Base-by-base conservation (phyloP, 2,888 invertebrate species). In the Altica lythri region DNA sequence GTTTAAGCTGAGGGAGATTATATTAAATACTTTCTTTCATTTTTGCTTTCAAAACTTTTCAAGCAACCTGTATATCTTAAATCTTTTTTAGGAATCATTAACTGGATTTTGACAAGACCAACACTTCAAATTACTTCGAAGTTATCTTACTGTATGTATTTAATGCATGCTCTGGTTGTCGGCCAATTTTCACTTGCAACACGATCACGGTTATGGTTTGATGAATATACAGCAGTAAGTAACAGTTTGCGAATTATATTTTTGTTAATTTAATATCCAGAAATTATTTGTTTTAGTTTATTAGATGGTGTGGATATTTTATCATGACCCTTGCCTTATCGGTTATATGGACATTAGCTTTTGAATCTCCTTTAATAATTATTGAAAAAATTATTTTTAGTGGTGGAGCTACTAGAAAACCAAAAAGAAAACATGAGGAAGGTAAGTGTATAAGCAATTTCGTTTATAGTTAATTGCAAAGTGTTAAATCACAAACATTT, bases 141-240 rank as follows among this genome's bases (percentile, higher is more conserved):
- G 8, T 69, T 83, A 3, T 80, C 81, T 0, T 83, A 80, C 57
- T 79, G 80, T 8, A 77, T 82, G 70, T 83, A 81, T 61, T 66
- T 67, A 5, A 30, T 60, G 9, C 67, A 67, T 54, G 59, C 55
- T 13, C 16, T 54, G 12, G 57, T 63, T 4, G 35, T 63, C n/a
- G 19, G 49, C 0, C 46, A 57, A n/a, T 42, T 37, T 37, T 9
- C 58, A 2, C 12, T 59, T 8, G 29, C 19, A 1, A 16, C 32
- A 2, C 52, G 55, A 16, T 46, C 32, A 5, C 44, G 49, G 29
- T 10, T 38, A 9, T 38, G 57, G 29, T 64, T 65, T 14, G 48
- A 46, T 10, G 55, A 64, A 10, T 61, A 45, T 14, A n/a, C 48
- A 18, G 37, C 30, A 46, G 67, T 67, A 56, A 58, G 58, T 52